Evolutionary conservation across 1,140 invertebrate genomes (phyloP).

Genomic region (Orius insidiosus): DNA sequence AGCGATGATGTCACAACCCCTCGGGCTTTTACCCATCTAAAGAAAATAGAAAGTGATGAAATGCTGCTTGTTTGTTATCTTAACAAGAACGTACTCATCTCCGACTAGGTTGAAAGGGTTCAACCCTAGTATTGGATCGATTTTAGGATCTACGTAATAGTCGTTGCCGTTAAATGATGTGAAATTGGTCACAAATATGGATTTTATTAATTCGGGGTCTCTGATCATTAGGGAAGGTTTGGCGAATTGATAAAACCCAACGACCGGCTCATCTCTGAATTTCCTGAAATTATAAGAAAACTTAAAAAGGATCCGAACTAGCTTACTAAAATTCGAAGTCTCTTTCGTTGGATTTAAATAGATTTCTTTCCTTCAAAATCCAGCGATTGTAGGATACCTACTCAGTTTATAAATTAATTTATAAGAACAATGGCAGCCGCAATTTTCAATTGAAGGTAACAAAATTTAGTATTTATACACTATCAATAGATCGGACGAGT

Average conservation of each 20-base stretch:
- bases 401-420: too few relatives aligned
- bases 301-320: too few relatives aligned
- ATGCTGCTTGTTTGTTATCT: too few relatives aligned
- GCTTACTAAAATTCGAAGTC: too few relatives aligned
- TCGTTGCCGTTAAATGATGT: conserved; percentile 23
- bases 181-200: conserved; percentile 26
- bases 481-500: too few relatives aligned
- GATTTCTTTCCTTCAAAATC: too few relatives aligned
- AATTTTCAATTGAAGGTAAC: too few relatives aligned
- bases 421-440: too few relatives aligned
- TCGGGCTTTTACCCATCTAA: conserved; percentile 33
- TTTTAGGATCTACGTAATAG: conserved; percentile 21
- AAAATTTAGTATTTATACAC: too few relatives aligned
- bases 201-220: conserved; percentile 27
- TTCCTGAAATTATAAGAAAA: conserved; percentile 16
- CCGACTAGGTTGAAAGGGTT: conserved; percentile 30
- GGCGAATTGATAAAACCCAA: conserved; percentile 28
- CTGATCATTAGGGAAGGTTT: conserved; percentile 26
- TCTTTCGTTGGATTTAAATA: too few relatives aligned
- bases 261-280: conserved; percentile 23
- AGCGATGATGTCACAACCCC: conserved; percentile 33
- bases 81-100: conserved; percentile 19
- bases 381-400: too few relatives aligned
- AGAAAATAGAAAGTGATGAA: too few relatives aligned
- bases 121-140: conserved; percentile 26